Evolutionary conservation across 2,888 invertebrate species (phyloP).

Genomic region (Formica aserva): DNA sequence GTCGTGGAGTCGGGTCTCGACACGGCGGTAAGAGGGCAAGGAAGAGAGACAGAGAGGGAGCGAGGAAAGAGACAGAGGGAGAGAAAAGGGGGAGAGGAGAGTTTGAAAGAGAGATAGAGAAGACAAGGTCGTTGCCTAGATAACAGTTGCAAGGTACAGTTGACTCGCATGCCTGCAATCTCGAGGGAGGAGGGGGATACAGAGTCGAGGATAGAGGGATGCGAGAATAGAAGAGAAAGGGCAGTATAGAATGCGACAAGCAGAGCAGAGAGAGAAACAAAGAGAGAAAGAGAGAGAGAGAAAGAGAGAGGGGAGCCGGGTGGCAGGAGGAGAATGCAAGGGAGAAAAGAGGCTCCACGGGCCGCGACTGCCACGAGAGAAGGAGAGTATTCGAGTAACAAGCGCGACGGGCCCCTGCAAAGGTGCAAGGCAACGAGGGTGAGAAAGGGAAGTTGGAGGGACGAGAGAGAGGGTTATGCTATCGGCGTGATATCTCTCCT

Average conservation of each 20-base stretch:
- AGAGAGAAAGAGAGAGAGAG: conserved; percentile 17
- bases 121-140: conserved; percentile 83
- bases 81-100: not conserved
- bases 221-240: conserved; percentile 56
- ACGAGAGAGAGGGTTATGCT: conserved; percentile 62
- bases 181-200: conserved; percentile 41
- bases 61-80: conserved; percentile 20
- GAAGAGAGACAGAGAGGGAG: conserved; percentile 15
- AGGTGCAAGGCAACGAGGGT: not conserved
- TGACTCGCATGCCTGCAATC: conserved; percentile 75
- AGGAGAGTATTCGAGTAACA: conserved; percentile 32
- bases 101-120: conserved; percentile 56
- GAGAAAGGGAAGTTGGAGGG: conserved; percentile 69
- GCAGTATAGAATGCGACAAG: conserved; percentile 27
- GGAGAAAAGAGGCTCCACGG: not conserved
- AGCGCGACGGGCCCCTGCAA: conserved; percentile 16
- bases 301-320: not conserved
- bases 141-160: conserved; percentile 83
- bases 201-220: conserved; percentile 20
- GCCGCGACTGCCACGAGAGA: not conserved
- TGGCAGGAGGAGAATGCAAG: conserved; percentile 9
- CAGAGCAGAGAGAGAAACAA: conserved; percentile 11
- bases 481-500: conserved; percentile 71
- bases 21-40: conserved; percentile 25
- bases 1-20: conserved; percentile 6